Conservation (phyloP, 2,797 vertebrate species). For the Dermochelys coriacea region DNA sequence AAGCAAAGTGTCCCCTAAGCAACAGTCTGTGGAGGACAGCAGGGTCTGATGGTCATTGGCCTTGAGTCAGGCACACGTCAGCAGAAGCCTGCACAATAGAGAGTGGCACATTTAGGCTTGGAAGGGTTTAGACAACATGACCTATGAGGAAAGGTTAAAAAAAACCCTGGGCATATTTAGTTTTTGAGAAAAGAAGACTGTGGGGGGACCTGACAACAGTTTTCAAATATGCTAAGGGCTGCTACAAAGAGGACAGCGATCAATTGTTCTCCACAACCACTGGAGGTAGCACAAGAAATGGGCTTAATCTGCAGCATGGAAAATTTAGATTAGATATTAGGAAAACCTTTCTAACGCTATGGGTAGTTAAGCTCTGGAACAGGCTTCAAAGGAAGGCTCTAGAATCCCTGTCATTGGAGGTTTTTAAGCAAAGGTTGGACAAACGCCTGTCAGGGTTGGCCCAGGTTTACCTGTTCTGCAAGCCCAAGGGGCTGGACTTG, state of each 20-base stretch:
- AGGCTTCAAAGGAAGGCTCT: no score
- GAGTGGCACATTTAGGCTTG: neutral
- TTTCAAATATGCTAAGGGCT: neutral
- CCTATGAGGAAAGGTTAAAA: no score
- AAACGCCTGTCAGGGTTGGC: no score
- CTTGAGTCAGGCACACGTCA: neutral
- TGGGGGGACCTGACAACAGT: neutral
- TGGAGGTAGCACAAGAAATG: neutral
- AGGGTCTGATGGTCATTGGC: neutral
- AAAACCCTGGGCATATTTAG: neutral
- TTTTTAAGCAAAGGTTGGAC: no score
- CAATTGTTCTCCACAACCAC: neutral
- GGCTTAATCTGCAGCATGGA: neutral
- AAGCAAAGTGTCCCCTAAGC: neutral
- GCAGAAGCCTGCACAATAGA: fast-evolving
- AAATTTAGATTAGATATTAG: neutral
- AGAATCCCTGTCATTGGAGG: no score
- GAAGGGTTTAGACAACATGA: no score
- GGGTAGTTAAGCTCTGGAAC: no score
- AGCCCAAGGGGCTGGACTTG: no score
- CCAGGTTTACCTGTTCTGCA: no score
- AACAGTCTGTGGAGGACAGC: neutral
- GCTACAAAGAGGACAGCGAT: neutral
- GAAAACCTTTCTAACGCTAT: neutral
- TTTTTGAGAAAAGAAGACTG: neutral